Evolutionary conservation across 2,797 vertebrate species (phyloP).

Genomic region (Micrastur ruficollis): DNA sequence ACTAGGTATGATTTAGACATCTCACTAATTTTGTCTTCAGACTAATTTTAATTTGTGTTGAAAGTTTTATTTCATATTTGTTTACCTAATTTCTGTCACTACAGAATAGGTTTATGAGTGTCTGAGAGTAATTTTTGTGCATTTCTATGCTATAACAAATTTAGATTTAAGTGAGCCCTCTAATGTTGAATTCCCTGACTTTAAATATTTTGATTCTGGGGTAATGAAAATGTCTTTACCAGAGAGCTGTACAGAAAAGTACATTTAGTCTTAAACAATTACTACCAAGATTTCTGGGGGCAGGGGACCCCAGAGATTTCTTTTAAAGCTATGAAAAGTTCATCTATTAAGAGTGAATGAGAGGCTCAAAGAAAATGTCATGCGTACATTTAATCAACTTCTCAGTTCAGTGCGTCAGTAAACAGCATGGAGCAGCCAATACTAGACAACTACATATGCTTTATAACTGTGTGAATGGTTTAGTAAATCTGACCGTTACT

Average conservation of each 20-base stretch:
- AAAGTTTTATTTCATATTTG: neutral
- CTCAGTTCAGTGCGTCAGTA: neutral
- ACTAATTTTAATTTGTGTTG: neutral
- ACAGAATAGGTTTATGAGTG: neutral
- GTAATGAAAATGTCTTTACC: neutral
- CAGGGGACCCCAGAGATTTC: neutral
- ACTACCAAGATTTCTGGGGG: neutral
- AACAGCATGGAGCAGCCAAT: neutral
- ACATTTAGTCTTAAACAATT: neutral
- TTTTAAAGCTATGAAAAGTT: neutral
- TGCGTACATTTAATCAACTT: neutral
- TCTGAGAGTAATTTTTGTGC: neutral
- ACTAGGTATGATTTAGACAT: neutral
- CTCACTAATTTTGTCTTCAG: neutral
- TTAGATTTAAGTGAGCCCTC: neutral
- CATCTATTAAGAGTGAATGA: neutral
- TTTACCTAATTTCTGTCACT: neutral
- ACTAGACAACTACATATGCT: neutral
- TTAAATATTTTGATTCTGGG: constrained; percentile 9
- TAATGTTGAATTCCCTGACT: neutral
- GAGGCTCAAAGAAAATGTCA: neutral
- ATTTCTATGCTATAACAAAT: neutral
- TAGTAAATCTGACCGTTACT: neutral
- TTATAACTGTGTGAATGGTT: neutral
- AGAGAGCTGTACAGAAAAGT: neutral